These are phyloP conservation scores for Cerceris rybyensis DNA, from an alignment of 2,888 invertebrate genomes.

Conservation along the genomic window DNA sequence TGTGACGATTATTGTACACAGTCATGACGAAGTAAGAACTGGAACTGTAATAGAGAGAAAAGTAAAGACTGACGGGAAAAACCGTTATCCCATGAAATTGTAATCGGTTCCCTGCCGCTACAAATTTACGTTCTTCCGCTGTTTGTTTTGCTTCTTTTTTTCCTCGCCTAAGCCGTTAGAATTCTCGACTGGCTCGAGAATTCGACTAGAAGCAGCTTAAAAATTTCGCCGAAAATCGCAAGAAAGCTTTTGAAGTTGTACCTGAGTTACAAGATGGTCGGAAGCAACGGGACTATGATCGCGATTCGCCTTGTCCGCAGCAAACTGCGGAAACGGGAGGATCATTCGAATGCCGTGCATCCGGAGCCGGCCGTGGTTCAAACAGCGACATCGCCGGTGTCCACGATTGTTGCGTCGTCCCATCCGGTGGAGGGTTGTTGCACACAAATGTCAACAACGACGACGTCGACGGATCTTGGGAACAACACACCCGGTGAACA, in stretches of 20 bases:
- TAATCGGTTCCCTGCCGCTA: too few relatives aligned
- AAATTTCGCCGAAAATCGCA: conserved; percentile 70
- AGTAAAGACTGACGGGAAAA: conserved; percentile 48
- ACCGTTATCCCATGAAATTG: neutral
- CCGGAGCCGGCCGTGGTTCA: conserved; percentile 82
- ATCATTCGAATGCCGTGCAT: conserved; percentile 83
- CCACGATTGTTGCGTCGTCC: conserved; percentile 62
- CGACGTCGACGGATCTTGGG: conserved; percentile 74
- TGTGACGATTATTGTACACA: conserved; percentile 10
- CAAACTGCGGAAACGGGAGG: conserved; percentile 93
- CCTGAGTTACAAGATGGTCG: conserved; percentile 87
- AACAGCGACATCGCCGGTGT: conserved; percentile 82
- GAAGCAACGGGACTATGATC: conserved; percentile 93
- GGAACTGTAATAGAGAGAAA: conserved; percentile 20
- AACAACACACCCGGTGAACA: conserved; percentile 72
- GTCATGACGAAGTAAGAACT: conserved; percentile 11
- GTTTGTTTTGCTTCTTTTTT: conserved; percentile 17
- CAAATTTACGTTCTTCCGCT: neutral
- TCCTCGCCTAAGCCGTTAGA: conserved; percentile 41
- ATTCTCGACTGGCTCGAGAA: conserved; percentile 69
- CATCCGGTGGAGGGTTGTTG: conserved; percentile 60
- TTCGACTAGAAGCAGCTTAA: conserved; percentile 66
- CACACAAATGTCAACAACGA: conserved; percentile 65
- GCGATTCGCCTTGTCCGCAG: conserved; percentile 95
- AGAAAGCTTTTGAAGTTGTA: conserved; percentile 78